Evolutionary conservation across 1,140 invertebrate genomes (phyloP).

Genomic region (Temnothorax longispinosus): DNA sequence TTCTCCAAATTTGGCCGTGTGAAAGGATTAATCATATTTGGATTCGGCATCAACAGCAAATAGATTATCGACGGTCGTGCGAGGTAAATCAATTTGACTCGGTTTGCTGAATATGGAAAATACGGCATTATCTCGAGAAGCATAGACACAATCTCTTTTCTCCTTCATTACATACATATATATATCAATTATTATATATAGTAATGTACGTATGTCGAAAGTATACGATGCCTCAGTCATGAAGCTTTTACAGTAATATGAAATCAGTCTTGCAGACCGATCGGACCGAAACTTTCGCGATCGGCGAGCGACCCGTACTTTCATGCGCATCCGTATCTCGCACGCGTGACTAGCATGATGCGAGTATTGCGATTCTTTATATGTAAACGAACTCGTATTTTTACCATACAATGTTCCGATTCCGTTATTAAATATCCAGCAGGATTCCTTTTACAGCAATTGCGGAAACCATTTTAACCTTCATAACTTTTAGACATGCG

Average conservation of each 20-base stretch:
- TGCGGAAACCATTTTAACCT: background rate
- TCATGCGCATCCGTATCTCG: slow-evolving; percentile 58
- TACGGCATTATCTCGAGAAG: background rate
- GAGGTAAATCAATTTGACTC: background rate
- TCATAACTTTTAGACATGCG: background rate
- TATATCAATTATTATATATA: slow-evolving; percentile 19
- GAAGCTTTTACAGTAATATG: background rate
- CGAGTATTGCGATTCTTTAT: slow-evolving; percentile 35
- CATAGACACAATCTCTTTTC: slow-evolving; percentile 34
- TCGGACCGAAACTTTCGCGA: background rate
- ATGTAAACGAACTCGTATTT: background rate
- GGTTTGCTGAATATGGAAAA: slow-evolving; percentile 3
- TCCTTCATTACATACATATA: slow-evolving; percentile 3
- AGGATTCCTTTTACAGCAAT: background rate
- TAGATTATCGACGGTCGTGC: slow-evolving; percentile 26
- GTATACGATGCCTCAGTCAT: background rate
- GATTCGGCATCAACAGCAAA: background rate
- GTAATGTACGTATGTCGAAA: background rate
- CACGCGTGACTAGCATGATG: slow-evolving; percentile 56
- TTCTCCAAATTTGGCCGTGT: slow-evolving; percentile 15
- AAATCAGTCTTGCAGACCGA: background rate
- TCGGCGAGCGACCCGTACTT: slow-evolving; percentile 56
- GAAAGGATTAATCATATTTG: slow-evolving; percentile 27
- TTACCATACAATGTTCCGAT: slow-evolving; percentile 12
- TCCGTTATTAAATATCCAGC: background rate